phyloP scores from a whole-genome alignment of 2,113 vertebrate genomes.

The Egretta garzetta region DNA sequence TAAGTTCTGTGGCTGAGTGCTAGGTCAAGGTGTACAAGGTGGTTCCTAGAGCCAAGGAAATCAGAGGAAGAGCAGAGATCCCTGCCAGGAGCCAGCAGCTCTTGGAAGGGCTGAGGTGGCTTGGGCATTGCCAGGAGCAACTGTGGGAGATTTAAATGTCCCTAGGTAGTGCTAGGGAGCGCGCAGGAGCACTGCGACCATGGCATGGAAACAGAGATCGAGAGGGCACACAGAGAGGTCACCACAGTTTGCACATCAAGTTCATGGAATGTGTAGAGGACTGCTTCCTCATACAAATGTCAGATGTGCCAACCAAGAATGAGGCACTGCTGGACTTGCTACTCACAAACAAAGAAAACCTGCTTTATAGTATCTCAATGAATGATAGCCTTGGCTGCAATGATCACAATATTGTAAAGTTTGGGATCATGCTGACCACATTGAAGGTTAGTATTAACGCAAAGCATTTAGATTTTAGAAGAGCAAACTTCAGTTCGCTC shows the following conservation, averaged over 20 bases:
- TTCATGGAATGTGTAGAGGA: neutral
- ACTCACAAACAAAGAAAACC: neutral
- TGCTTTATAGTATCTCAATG: neutral
- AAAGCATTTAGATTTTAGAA: neutral
- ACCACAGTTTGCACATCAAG: neutral
- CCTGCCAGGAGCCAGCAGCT: accelerated
- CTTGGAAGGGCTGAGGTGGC: accelerated
- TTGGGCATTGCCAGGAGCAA: neutral
- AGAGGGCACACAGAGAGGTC: too few species aligned
- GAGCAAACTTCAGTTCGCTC: neutral
- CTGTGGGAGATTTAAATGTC: accelerated
- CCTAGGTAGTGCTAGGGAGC: accelerated
- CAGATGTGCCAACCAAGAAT: neutral
- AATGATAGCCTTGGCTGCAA: neutral
- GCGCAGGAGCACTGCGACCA: accelerated
- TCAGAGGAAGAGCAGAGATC: accelerated
- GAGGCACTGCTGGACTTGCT: neutral
- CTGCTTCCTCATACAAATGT: neutral
- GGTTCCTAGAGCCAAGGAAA: accelerated
- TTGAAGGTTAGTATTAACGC: neutral
- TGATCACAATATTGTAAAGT: neutral
- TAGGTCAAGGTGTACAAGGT: accelerated
- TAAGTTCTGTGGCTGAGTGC: accelerated
- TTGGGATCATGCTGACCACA: neutral
- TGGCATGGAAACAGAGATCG: accelerated